Evolutionary conservation across 2,113 vertebrate genomes (phyloP), one percentile per base, ranked within the genome.

Genomic region (Procapra przewalskii): DNA sequence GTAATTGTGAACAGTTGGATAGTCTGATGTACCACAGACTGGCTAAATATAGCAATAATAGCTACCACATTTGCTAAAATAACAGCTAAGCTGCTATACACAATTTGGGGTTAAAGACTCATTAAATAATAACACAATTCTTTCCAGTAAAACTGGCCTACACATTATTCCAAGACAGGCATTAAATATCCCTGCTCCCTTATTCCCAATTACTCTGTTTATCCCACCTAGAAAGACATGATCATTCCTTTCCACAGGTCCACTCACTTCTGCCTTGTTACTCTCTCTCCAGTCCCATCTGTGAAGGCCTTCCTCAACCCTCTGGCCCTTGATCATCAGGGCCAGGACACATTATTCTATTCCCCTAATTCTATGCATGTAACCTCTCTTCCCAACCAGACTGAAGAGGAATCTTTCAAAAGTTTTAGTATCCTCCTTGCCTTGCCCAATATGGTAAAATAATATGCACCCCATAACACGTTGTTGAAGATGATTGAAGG

Each of bases 1-100:
- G 82, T 97, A 97, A 98, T 98, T 98, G 71, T 97, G 93, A 98
- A 97, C 98, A 97, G 88, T 97, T 97, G 97, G 90, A 60, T 71
- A 95, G 91, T 91, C 94, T 93, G 94, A 95, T 96, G 59, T 93
- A 94, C 89, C 89, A 93, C 96, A 97, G 93, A 59, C 91, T 96
- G 83, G 90, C 96, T 97, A 98, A 98, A 97, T 96, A 97, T 96
- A 97, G 96, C 94, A 96, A 92, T 97, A 97, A 98, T 97, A 97
- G 62, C 87, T 97, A 96, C 93, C 97, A 97, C n/a, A 97, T 98
- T 98, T 43, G 79, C 96, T 97, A 98, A 98, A 98, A 98, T 98
- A 98, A 97, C 96, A 98, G 83, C 82, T 97, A 94, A 96, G 2
- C 91, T 97, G 91, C 94, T 96, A 33, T 94, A 96, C 71, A 98